Evolutionary conservation across 2,797 vertebrate species (phyloP).

Genomic region (Dallia pectoralis): DNA sequence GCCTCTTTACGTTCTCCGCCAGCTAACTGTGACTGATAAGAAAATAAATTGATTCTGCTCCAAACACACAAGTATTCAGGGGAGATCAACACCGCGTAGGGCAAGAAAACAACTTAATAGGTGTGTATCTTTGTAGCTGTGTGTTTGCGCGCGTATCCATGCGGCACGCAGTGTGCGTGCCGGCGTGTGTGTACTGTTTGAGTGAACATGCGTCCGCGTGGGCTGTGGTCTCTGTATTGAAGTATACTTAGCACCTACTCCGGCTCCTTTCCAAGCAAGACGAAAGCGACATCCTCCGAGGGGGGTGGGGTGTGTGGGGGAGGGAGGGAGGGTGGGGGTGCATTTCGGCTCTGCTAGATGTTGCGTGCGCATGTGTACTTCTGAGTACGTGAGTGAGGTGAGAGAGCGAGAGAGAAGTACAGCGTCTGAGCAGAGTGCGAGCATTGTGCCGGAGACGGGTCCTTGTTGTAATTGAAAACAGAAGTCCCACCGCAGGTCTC

Average conservation of each 20-base stretch:
- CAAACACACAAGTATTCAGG: background rate
- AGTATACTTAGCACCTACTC: background rate
- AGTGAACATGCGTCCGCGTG: background rate
- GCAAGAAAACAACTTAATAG: constrained; percentile 3
- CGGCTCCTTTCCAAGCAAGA: background rate
- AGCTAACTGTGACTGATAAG: constrained; percentile 4
- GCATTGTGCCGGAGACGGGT: constrained; percentile 21
- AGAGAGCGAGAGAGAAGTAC: background rate
- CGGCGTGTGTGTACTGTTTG: background rate
- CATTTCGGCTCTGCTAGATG: background rate
- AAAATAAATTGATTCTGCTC: background rate
- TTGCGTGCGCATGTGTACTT: too few species aligned
- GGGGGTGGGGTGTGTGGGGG: too few species aligned
- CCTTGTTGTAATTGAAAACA: constrained; percentile 31
- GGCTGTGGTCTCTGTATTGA: background rate
- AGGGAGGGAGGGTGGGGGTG: too few species aligned
- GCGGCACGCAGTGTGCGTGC: constrained; percentile 5
- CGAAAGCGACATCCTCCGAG: background rate
- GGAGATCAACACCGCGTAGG: background rate
- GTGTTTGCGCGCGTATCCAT: background rate
- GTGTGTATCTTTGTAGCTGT: background rate
- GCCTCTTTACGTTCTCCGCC: background rate
- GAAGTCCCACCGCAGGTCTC: constrained; percentile 25
- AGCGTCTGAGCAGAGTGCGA: background rate
- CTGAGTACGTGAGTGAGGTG: too few species aligned